Conservation (phyloP, 2,797 vertebrate species). For the Pantherophis alleghaniensis region DNA sequence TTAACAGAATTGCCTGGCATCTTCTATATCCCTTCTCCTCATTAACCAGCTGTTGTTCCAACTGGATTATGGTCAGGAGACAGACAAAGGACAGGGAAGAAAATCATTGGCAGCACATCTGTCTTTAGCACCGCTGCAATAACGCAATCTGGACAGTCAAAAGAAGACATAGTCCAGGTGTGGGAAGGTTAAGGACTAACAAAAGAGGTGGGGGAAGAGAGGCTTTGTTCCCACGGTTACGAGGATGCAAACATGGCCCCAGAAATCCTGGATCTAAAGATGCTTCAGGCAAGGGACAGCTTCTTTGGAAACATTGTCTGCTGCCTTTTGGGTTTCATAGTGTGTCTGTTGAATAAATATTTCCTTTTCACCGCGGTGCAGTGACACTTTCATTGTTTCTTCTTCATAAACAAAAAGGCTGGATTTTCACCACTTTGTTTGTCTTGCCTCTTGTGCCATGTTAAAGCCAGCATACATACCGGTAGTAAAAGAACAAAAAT, state of each 20-base stretch:
- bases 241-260: conserved; percentile 1
- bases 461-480: not conserved
- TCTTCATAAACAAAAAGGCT: conserved; percentile 7
- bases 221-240: not conserved
- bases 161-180: not conserved
- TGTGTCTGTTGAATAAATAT: conserved; percentile 19
- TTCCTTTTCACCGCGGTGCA: not conserved
- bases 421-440: not conserved
- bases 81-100: not conserved
- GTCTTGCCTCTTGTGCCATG: not conserved
- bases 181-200: not conserved
- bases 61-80: not conserved
- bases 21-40: not conserved
- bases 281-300: not conserved
- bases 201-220: not conserved
- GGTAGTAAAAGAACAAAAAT: not conserved
- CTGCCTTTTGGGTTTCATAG: not conserved
- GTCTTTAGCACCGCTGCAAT: not conserved
- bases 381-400: conserved; percentile 12
- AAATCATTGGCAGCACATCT: not conserved
- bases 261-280: not conserved
- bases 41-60: not conserved
- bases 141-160: not conserved
- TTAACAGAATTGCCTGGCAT: not conserved
- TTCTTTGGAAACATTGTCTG: not conserved